phyloP scores from a whole-genome alignment of 2,113 vertebrate genomes.

The Erythrocercus mccallii region DNA sequence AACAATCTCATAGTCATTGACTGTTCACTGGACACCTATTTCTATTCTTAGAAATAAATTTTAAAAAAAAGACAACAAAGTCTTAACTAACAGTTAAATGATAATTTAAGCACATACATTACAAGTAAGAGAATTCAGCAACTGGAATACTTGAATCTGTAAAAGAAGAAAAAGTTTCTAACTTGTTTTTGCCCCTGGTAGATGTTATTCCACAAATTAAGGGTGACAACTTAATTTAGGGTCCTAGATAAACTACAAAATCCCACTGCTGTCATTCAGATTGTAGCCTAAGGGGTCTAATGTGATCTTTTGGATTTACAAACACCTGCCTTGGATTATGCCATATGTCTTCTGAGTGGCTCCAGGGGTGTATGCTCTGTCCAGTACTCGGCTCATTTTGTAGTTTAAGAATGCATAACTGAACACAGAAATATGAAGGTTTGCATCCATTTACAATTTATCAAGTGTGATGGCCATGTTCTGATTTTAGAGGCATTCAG shows the following conservation, averaged over 20 bases:
- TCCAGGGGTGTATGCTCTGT: constrained; percentile 40
- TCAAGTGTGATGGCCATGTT: constrained; percentile 58
- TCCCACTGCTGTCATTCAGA: constrained; percentile 63
- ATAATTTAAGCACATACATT: neutral
- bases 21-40: neutral
- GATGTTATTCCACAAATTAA: constrained; percentile 44
- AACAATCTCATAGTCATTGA: neutral
- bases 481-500: constrained; percentile 49
- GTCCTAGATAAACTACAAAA: constrained; percentile 53
- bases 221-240: constrained; percentile 65
- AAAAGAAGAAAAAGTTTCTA: constrained; percentile 21
- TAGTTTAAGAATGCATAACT: constrained; percentile 37
- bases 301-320: constrained; percentile 67
- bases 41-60: neutral
- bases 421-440: constrained; percentile 39
- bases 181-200: constrained; percentile 29
- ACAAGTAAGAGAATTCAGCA: neutral
- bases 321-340: constrained; percentile 60
- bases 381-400: constrained; percentile 3
- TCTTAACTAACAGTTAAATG: neutral
- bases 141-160: neutral
- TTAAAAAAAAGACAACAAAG: neutral
- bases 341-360: constrained; percentile 54
- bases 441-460: constrained; percentile 52
- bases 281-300: constrained; percentile 60